Evolutionary conservation across 2,113 vertebrate genomes (phyloP).

Genomic region (Aythya baeri): DNA sequence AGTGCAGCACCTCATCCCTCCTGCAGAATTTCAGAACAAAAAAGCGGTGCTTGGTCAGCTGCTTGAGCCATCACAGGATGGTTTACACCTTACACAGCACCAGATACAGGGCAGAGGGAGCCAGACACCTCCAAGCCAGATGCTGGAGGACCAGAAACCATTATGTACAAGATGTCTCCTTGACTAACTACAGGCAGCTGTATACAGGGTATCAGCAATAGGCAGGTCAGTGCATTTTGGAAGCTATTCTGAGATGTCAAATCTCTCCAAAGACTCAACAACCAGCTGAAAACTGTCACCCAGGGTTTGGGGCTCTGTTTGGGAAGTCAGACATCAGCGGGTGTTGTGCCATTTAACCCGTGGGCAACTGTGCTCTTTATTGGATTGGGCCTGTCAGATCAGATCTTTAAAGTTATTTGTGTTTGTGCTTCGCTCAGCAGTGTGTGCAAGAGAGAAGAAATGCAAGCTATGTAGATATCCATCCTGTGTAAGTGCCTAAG

Average conservation of each 20-base stretch:
- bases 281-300: neutral
- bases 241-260: neutral
- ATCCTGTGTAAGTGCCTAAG: neutral
- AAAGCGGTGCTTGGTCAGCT: neutral
- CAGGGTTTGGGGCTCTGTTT: neutral
- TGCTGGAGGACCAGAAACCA: neutral
- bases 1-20: neutral
- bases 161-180: fast-evolving
- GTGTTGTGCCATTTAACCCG: neutral
- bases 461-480: neutral
- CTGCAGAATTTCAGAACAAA: neutral
- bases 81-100: neutral
- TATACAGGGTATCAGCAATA: neutral
- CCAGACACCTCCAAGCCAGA: neutral
- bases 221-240: neutral
- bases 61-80: neutral
- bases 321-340: neutral
- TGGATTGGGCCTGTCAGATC: neutral
- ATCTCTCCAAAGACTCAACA: neutral
- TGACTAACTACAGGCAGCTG: neutral
- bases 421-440: neutral
- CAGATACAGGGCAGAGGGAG: neutral
- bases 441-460: neutral
- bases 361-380: neutral
- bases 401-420: neutral